Evolutionary conservation across 2,797 vertebrate species (phyloP), one percentile per base, ranked within the genome.

Genomic region (Eulemur mongoz): DNA sequence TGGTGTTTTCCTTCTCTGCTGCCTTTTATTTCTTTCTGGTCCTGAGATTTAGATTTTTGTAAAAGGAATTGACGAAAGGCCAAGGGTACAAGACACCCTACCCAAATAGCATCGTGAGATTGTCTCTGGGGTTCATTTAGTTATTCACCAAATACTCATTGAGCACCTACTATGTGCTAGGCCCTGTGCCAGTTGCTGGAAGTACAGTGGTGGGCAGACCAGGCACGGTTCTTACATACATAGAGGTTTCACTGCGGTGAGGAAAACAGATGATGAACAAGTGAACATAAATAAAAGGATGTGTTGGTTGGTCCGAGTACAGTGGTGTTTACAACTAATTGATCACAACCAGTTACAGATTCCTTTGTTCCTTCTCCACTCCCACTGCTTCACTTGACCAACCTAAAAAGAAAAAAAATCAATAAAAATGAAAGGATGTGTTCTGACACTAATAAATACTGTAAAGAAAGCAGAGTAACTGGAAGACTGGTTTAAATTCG

Each of bases 1-100:
- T 95, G 96, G 93, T 96, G 81, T 97, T 96, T 96, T 94, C 89
- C 82, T 87, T 97, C 84, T 97, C 82, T 93, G 32, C 86, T 93
- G 94, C 80, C 75, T 97, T 96, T 93, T 94, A 73, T 94, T 88
- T 93, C 86, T 95, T 95, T 97, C 93, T 89, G 67, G 80, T 87
- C 45, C 73, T 78, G 59, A 52, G 23, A 96, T 94, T 92, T 87
- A 94, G 78, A 93, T 80, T 93, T 96, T 94, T 92, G 27, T 92
- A 90, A 93, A 92, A 96, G 67, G 43, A 96, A 90, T 52, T 91
- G 48, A 94, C 67, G 89, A 92, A 90, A 98, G 61, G 48, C 67
- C 70, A 83, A 35, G 20, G 27, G 8, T 93, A 57, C 17, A 32
- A 32, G 86, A 86, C 23, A 82, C 38, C n/a, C 70, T 91, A 79